A percentile compares a stretch with the other conserved stretches of the same genome.
These are phyloP conservation scores for Typhlichthys eigenmanni DNA, from an alignment of 2,797 vertebrate species.

Conservation along the genomic window DNA sequence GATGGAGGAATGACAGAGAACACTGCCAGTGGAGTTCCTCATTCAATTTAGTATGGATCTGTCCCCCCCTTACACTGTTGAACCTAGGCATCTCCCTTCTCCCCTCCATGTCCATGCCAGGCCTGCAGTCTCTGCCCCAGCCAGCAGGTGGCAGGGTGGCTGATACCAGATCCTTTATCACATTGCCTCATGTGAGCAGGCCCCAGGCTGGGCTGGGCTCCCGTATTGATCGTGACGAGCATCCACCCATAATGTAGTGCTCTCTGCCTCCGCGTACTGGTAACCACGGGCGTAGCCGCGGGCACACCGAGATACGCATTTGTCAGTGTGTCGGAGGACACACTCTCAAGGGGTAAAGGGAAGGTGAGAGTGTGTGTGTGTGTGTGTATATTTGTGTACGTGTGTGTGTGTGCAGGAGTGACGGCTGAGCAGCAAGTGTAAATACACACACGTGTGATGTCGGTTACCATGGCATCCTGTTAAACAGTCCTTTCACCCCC, in stretches of 20 bases:
- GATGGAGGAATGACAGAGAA: constrained; percentile 65
- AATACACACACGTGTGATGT: constrained; percentile 29
- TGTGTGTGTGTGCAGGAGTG: constrained; percentile 18
- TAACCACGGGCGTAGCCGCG: no score
- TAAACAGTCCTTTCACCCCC: constrained; percentile 4
- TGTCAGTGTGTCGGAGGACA: constrained; percentile 28
- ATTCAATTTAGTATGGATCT: constrained; percentile 62
- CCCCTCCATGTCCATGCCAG: constrained; percentile 35
- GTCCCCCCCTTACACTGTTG: constrained; percentile 48
- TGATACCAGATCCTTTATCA: constrained; percentile 23
- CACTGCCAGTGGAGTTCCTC: constrained; percentile 61
- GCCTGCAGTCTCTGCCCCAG: constrained; percentile 57
- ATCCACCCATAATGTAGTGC: constrained; percentile 35
- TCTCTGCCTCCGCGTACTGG: constrained; percentile 1
- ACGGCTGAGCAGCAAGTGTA: constrained; percentile 22
- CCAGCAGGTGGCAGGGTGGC: constrained; percentile 44
- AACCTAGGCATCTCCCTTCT: constrained; percentile 28
- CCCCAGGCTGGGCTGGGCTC: background rate
- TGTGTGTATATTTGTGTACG: background rate
- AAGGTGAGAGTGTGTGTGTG: background rate
- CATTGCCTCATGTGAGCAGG: constrained; percentile 42
- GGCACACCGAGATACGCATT: constrained; percentile 24
- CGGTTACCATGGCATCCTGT: constrained; percentile 23
- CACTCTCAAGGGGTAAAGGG: background rate
- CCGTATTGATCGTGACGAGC: constrained; percentile 63